phyloP scores from a whole-genome alignment of 2,888 invertebrate genomes.

The Norana najaformis region DNA sequence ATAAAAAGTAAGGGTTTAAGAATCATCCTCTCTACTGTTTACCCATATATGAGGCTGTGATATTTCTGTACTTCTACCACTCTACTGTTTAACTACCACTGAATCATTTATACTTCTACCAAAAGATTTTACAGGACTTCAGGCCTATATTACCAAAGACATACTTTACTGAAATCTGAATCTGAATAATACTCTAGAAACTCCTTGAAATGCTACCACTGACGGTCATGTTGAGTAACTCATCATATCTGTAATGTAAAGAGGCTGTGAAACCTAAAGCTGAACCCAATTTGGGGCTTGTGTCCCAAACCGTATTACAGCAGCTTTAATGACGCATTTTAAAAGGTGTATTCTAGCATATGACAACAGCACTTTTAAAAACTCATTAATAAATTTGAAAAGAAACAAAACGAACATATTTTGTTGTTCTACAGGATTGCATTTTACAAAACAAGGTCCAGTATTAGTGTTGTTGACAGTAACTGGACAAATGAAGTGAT shows the following conservation, averaged over 20 bases:
- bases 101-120: not conserved
- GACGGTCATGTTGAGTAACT: not conserved
- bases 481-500: not conserved
- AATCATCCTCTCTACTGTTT: not conserved
- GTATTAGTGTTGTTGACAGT: not conserved
- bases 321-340: not conserved
- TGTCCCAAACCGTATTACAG: not conserved
- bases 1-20: not conserved
- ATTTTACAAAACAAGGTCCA: not conserved
- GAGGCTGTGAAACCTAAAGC: no score
- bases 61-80: no score
- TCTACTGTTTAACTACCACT: not conserved
- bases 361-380: not conserved
- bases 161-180: not conserved
- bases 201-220: not conserved
- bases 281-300: not conserved
- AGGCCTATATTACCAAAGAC: not conserved
- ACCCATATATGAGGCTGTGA: not conserved
- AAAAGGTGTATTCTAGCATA: not conserved
- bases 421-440: not conserved
- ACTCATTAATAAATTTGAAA: not conserved
- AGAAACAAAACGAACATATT: no score
- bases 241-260: no score
- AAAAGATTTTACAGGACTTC: not conserved
- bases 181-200: not conserved